Conservation (phyloP, 2,113 vertebrate species). For the Gambusia holbrooki region DNA sequence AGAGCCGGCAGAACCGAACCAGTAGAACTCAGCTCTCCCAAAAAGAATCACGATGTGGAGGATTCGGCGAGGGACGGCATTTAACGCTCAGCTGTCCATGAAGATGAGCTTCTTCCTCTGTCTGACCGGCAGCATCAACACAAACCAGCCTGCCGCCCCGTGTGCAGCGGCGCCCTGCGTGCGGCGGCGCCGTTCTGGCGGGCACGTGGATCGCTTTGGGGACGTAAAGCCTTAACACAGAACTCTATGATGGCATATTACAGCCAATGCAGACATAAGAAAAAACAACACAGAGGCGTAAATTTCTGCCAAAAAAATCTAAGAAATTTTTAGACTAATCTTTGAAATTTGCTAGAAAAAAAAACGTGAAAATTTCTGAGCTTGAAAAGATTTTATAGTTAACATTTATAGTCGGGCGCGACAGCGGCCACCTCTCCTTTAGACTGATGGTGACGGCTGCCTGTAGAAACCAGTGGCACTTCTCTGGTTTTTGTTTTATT, state of each 20-base stretch:
- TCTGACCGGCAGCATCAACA: slow-evolving; percentile 32
- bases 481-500: slow-evolving; percentile 29
- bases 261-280: too few relatives aligned
- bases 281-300: too few relatives aligned
- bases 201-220: slow-evolving; percentile 34
- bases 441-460: slow-evolving; percentile 76
- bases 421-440: slow-evolving; percentile 65
- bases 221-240: neutral
- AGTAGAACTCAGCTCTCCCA: slow-evolving; percentile 7
- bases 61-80: slow-evolving; percentile 66
- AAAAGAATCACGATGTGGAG: slow-evolving; percentile 54
- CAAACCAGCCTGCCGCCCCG: slow-evolving; percentile 35
- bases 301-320: too few relatives aligned
- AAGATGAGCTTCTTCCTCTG: slow-evolving; percentile 61
- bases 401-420: slow-evolving; percentile 71
- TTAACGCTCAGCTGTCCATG: slow-evolving; percentile 71
- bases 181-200: too few relatives aligned
- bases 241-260: too few relatives aligned
- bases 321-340: too few relatives aligned
- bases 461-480: slow-evolving; percentile 68
- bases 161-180: too few relatives aligned
- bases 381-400: too few relatives aligned
- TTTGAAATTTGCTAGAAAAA: too few relatives aligned
- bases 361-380: too few relatives aligned
- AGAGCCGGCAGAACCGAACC: slow-evolving; percentile 45